A percentile compares a stretch with the other conserved stretches of the same genome.
phyloP scores from a whole-genome alignment of 1,140 invertebrate species.

The Zelostemma sp. region DNA sequence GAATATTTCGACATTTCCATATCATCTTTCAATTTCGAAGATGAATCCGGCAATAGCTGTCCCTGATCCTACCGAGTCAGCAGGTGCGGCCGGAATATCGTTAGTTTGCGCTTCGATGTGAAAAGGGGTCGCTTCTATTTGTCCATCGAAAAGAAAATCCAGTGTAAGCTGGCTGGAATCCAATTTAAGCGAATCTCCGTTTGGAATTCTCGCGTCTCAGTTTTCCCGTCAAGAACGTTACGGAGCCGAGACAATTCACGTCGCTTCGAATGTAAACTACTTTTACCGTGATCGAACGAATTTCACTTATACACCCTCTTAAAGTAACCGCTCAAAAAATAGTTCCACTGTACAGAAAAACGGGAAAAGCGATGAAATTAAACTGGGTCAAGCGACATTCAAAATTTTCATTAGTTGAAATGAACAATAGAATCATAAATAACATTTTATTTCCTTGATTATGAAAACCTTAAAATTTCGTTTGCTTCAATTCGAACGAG shows the following conservation, averaged over 20 bases:
- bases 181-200: slow-evolving; percentile 27
- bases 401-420: not conserved
- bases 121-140: slow-evolving; percentile 13
- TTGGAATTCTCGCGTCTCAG: slow-evolving; percentile 18
- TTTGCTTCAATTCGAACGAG: no score
- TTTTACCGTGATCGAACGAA: slow-evolving; percentile 16
- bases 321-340: no score
- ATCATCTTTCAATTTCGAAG: not conserved
- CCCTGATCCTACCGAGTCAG: slow-evolving; percentile 14
- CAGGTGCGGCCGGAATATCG: slow-evolving; percentile 22
- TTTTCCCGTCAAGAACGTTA: slow-evolving; percentile 21
- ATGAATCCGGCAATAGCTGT: not conserved
- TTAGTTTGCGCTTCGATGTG: slow-evolving; percentile 9
- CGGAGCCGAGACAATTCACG: slow-evolving; percentile 21
- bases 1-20: not conserved
- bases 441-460: no score
- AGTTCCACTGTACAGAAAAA: no score
- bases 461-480: no score
- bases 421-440: no score
- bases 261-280: slow-evolving; percentile 7
- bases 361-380: not conserved
- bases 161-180: slow-evolving; percentile 25
- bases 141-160: slow-evolving; percentile 21
- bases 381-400: not conserved
- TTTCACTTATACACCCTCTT: no score